These are phyloP conservation scores for Dicaeum eximium DNA, from an alignment of 2,113 vertebrate species.

Conservation along the genomic window DNA sequence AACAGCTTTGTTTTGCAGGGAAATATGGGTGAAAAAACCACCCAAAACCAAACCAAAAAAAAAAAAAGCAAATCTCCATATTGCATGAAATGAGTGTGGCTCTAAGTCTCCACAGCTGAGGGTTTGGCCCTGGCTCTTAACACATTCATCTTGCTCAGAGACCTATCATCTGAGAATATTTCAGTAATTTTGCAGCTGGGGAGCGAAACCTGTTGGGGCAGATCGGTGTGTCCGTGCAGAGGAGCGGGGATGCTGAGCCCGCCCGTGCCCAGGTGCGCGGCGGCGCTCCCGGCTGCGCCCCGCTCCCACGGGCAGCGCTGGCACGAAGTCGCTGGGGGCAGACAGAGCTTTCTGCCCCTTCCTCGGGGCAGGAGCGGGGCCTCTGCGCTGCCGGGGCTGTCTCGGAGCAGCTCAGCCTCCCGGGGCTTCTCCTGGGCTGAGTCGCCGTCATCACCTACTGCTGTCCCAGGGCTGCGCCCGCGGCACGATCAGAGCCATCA, in stretches of 20 bases:
- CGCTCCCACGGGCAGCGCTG: not conserved
- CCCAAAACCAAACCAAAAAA: not conserved
- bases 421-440: not conserved
- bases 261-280: constrained; percentile 25
- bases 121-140: not conserved
- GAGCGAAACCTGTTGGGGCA: constrained; percentile 31
- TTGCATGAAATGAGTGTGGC: not conserved
- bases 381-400: not conserved
- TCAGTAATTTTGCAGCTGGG: constrained; percentile 18
- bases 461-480: not conserved
- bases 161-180: constrained; percentile 12
- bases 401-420: not conserved
- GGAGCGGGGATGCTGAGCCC: not conserved
- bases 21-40: rapidly evolving
- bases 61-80: not conserved
- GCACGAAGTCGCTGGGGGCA: rapidly evolving
- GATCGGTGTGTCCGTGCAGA: not conserved
- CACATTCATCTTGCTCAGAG: constrained; percentile 26
- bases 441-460: not conserved
- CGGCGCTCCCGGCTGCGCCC: not conserved
- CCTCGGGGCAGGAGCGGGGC: not conserved
- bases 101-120: not conserved
- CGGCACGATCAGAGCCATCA: not conserved
- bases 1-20: not conserved
- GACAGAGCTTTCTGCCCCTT: not conserved